Conservation (phyloP, 2,888 invertebrate genomes). For the Monopis laevigella region DNA sequence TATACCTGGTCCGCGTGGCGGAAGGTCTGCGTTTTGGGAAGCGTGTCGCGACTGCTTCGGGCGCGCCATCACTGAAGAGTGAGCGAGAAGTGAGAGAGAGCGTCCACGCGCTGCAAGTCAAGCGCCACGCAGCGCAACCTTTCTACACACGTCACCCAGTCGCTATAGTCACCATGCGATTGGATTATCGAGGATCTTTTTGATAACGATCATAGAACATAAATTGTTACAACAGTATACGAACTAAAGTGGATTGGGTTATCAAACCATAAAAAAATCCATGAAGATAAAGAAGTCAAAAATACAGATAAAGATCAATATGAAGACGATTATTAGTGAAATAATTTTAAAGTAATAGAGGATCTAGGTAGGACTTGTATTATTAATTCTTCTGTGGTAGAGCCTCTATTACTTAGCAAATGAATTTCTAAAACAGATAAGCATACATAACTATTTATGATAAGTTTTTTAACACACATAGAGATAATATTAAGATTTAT, state of each 20-base stretch:
- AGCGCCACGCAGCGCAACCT: constrained; percentile 23
- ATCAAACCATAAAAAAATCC: no score
- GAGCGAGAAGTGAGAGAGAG: constrained; percentile 28
- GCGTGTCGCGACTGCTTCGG: constrained; percentile 60
- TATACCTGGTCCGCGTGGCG: constrained; percentile 61
- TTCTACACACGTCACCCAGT: constrained; percentile 29
- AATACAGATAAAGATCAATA: neutral
- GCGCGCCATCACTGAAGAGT: constrained; percentile 59
- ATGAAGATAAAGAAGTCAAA: no score
- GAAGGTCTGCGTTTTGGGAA: constrained; percentile 47
- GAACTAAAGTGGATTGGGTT: no score
- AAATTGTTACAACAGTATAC: no score
- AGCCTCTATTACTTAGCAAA: no score
- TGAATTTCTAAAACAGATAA: no score
- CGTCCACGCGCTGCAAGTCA: constrained; percentile 27
- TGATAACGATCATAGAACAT: neutral
- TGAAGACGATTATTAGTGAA: no score
- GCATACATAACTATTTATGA: no score
- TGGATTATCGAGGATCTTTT: neutral
- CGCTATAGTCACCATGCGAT: constrained; percentile 12
- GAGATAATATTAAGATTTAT: no score
- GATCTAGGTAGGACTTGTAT: no score
- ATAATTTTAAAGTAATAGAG: neutral
- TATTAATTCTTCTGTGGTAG: no score
- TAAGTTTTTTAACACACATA: no score